phyloP scores from a whole-genome alignment of 1,140 invertebrate genomes.

The Metaphire vulgaris region DNA sequence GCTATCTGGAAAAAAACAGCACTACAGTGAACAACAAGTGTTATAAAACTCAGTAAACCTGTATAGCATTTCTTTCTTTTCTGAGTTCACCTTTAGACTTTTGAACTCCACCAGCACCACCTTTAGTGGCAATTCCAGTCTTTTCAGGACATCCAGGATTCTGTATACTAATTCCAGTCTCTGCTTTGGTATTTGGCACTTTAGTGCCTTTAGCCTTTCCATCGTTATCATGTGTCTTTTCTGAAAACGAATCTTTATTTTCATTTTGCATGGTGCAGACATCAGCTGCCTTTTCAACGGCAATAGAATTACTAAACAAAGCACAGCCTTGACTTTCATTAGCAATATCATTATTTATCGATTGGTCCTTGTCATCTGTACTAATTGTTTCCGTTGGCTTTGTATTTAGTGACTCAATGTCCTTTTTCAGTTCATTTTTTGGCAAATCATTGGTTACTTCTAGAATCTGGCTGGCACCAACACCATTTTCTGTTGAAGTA shows the following conservation, averaged over 20 bases:
- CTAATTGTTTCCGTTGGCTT: not conserved
- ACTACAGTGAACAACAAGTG: too few relatives aligned
- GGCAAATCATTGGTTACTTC: not conserved
- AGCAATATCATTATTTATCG: not conserved
- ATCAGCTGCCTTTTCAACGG: too few relatives aligned
- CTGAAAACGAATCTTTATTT: too few relatives aligned
- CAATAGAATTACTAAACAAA: too few relatives aligned
- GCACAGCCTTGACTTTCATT: too few relatives aligned
- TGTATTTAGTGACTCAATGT: not conserved
- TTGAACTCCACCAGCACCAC: not conserved
- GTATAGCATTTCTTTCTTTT: not conserved
- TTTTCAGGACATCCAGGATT: not conserved
- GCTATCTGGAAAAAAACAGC: not conserved
- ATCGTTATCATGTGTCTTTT: not conserved
- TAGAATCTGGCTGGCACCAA: too few relatives aligned
- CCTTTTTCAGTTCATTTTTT: not conserved
- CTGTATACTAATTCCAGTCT: not conserved
- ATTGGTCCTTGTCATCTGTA: not conserved
- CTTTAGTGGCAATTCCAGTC: not conserved
- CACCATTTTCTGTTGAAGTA: not conserved
- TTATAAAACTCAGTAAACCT: not conserved
- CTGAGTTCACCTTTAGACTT: not conserved
- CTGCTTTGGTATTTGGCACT: not conserved
- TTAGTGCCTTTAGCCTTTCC: not conserved
- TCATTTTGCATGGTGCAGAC: too few relatives aligned